Evolutionary conservation across 1,140 invertebrate species (phyloP), one percentile per base, ranked within the genome.

Genomic region (Hydropsyche tenuis): DNA sequence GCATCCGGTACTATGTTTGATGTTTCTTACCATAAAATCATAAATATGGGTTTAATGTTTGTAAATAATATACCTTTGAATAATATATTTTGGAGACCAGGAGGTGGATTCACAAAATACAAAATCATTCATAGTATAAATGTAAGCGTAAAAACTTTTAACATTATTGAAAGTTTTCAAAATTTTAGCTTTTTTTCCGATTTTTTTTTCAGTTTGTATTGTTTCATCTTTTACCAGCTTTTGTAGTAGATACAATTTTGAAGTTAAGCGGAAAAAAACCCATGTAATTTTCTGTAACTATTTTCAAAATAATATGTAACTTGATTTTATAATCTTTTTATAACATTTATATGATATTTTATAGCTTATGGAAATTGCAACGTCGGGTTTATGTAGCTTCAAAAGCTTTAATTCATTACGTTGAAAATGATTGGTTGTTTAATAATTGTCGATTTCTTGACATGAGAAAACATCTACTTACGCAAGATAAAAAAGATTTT

Each of bases 381-480:
- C 86, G 91, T 9, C 90, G 91, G 75, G 88, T 97, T 7, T 92
- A 91, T 78, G 89, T 89, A 48, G 92, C 94, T 0, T 91, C 92
- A 42, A 83, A 83, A 7, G 93, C 92, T 1, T 78, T 98, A 2
- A 85, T 90, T 60, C 93, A 91, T 78, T 98, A 96, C 78, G 88
- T 93, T 0, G 89, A 86, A 0, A 89, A 93, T 73, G 88, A 95
- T 80, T 98, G 95, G 95, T 85, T 86, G 6, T 97, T 97, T 79
- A 79, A 84, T 20, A 94, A 94, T 75, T 82, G 88, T 0, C 95
- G 96, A 74, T 86, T 93, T 25, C 78, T 89, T 9, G 80, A 83
- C 0, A 81, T 97, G 14, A 85, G 90, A 69, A 80, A 84, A 0
- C 78, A 82, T 5, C 81, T 96, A 69, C 84, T 88, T 46, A 75